Base-by-base conservation (phyloP, 1,140 invertebrate species). In the Hyphantria cunea region DNA sequence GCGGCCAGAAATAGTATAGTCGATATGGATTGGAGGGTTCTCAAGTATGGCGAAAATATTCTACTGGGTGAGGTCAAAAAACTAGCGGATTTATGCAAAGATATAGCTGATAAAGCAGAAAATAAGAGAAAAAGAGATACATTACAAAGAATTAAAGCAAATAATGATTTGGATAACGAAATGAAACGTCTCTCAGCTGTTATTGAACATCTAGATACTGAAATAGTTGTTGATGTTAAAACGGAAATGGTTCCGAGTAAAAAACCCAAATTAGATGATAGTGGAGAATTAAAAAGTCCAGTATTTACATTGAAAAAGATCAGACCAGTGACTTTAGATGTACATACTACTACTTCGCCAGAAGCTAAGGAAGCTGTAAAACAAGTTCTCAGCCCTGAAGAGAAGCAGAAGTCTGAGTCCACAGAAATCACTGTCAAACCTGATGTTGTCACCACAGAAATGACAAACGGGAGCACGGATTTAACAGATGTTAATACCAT, bases 31-130 rank as follows among this genome's bases (percentile, higher is more conserved):
- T 91, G 89, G 80, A 76, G 88, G 10, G 89, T 92, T 0, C 58
- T 92, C 0, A 91, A 89, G 44, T 92, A 92, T 47, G 91, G 89
- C 2, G 88, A 92, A 39, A 90, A 83, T 66, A 91, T 92, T 45
- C 79, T 91, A 6, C 61, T 87, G 31, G 86, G 86, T 9, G 91
- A 92, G 70, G 61, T 89, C 0, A 89, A 86, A 53, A 87, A 90
- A 53, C 56, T 91, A 34, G 75, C 90, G 5, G 89, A 92, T 58
- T 47, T 88, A 10, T 78, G 78, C 47, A 42, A 77, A 9, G 80
- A 85, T 62, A 54, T 73, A 0, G 66, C 66, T 8, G 77, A 88
- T 55, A 81, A 74, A 69, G 63, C 61, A 13, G 83, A 80, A 13
- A 81, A 76, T 55, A 83, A 78, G 53, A 76, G 79, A 5, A 86